These are phyloP conservation scores for Diachasmimorpha longicaudata DNA, from an alignment of 1,140 invertebrate genomes.

Conservation along the genomic window DNA sequence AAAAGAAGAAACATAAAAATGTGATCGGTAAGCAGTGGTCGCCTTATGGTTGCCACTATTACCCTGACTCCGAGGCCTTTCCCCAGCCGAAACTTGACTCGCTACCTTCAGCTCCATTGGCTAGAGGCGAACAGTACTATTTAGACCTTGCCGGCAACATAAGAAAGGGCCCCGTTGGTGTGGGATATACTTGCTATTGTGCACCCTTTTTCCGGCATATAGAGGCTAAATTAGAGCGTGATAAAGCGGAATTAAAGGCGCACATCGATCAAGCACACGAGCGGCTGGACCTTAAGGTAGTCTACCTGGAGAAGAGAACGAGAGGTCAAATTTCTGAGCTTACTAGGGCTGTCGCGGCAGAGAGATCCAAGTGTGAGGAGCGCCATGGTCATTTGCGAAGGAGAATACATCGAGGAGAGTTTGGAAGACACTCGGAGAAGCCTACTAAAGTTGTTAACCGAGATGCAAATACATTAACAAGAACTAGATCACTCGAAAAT, in stretches of 20 bases:
- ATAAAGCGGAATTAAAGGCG: constrained; percentile 84
- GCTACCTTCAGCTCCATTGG: constrained; percentile 82
- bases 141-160: constrained; percentile 96
- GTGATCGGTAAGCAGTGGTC: constrained; percentile 71
- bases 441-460: constrained; percentile 49
- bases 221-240: constrained; percentile 83
- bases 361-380: constrained; percentile 70
- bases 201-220: constrained; percentile 85
- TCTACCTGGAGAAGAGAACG: constrained; percentile 79
- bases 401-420: constrained; percentile 68
- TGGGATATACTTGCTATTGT: constrained; percentile 84
- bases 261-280: constrained; percentile 84
- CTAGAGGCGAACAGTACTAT: constrained; percentile 92
- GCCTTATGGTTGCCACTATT: constrained; percentile 89
- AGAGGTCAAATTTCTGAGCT: constrained; percentile 78
- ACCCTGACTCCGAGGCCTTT: constrained; percentile 81
- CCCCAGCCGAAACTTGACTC: constrained; percentile 84
- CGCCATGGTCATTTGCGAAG: constrained; percentile 73
- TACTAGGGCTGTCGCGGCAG: constrained; percentile 69
- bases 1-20: constrained; percentile 52
- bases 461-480: constrained; percentile 28
- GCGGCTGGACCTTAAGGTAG: constrained; percentile 80
- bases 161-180: constrained; percentile 89
- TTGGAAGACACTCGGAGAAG: constrained; percentile 67
- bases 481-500: constrained; percentile 52